phyloP scores from a whole-genome alignment of 2,113 vertebrate species.

The rabbit (Oryctolagus cuniculus) region DNA sequence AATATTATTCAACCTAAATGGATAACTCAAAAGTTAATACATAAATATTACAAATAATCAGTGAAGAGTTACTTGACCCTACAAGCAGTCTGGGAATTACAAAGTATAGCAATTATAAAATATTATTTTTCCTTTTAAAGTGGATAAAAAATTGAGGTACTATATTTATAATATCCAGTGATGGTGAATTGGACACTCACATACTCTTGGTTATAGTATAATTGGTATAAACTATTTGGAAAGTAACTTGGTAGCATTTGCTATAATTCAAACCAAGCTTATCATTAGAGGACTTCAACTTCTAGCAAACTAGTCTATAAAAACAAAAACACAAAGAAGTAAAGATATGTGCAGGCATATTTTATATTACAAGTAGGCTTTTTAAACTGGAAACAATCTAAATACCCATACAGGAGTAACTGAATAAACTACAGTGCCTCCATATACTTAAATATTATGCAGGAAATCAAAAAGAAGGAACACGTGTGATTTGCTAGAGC shows the following conservation, averaged over 20 bases:
- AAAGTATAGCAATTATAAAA: slow-evolving; percentile 3
- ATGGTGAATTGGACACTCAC: background rate
- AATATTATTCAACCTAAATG: background rate
- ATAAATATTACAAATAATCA: background rate
- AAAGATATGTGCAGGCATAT: background rate
- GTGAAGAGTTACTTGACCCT: background rate
- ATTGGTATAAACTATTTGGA: background rate
- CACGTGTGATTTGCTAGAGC: background rate
- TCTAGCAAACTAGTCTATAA: background rate
- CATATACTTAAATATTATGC: background rate
- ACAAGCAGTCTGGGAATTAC: background rate
- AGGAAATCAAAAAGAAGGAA: background rate
- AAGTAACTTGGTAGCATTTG: background rate
- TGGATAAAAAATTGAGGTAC: background rate
- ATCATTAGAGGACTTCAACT: slow-evolving; percentile 9
- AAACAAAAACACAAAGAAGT: background rate
- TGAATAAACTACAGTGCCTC: background rate
- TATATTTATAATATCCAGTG: background rate
- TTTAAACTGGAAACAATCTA: background rate
- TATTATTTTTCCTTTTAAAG: background rate
- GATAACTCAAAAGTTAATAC: background rate
- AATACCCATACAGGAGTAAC: background rate
- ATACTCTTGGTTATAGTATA: background rate
- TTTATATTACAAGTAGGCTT: background rate
- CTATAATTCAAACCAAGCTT: background rate